Percentiles rank a stretch among this genome's conserved stretches.
Evolutionary conservation across 53 echinoderm and acorn worm species (phyloP).

Genomic region (Echinometra lucunter): DNA sequence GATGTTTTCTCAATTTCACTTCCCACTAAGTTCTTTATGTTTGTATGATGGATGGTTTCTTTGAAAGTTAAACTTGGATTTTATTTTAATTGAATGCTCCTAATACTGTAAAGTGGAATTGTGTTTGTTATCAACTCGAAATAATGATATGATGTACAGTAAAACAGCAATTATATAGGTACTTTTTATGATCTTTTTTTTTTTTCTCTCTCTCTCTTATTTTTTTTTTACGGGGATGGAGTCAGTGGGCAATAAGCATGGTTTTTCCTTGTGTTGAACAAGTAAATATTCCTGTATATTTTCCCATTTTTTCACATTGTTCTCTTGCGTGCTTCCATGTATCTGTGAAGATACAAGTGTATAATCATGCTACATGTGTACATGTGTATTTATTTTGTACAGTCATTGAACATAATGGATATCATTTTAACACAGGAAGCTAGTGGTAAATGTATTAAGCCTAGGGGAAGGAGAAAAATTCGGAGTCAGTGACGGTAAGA

Average conservation of each 20-base stretch:
- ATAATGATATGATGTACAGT: conserved; percentile 1
- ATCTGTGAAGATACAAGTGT: conserved; percentile 5
- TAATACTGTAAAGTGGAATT: not conserved
- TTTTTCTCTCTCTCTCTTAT: not conserved
- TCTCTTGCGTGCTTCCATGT: conserved; percentile 34
- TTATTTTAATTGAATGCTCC: not conserved
- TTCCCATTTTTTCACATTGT: not conserved
- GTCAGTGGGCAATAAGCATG: conserved; percentile 18
- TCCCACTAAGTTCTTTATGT: not conserved
- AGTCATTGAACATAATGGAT: not conserved
- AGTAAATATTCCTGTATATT: not conserved
- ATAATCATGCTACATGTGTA: conserved; percentile 6
- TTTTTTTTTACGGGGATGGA: not conserved
- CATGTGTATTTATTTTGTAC: conserved; percentile 23
- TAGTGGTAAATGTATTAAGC: not conserved
- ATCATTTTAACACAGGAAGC: not conserved
- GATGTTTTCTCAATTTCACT: not conserved
- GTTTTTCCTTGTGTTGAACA: not conserved
- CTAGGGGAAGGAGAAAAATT: not conserved
- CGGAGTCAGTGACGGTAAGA: not conserved
- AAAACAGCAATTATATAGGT: not conserved
- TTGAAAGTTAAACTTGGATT: not conserved
- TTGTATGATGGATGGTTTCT: not conserved
- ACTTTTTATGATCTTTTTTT: not conserved
- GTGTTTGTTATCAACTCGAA: conserved; percentile 36